These are phyloP conservation scores for Muntiacus reevesi DNA, from an alignment of 2,113 vertebrate genomes.

Conservation along the genomic window DNA sequence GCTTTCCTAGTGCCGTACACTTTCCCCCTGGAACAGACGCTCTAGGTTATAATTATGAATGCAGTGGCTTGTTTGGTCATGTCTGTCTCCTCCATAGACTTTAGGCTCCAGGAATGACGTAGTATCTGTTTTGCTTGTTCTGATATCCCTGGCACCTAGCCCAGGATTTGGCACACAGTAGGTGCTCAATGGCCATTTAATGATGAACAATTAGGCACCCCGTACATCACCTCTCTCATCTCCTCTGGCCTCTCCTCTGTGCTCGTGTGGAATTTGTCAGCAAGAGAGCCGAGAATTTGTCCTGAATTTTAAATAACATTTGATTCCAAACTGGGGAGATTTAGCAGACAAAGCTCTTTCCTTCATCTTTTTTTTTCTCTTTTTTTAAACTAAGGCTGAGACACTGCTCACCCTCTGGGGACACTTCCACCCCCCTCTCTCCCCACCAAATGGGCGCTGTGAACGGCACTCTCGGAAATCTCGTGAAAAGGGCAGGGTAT, in stretches of 20 bases:
- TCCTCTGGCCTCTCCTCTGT: constrained; percentile 13
- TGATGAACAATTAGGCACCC: not conserved
- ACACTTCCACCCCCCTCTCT: not conserved
- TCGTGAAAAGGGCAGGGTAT: constrained; percentile 83
- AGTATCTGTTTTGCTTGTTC: not conserved
- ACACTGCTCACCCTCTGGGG: constrained; percentile 66
- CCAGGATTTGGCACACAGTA: not conserved
- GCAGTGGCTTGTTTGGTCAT: not conserved
- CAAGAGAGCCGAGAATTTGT: constrained; percentile 69
- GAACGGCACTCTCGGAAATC: constrained; percentile 77
- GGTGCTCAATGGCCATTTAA: not conserved
- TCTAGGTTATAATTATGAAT: not conserved
- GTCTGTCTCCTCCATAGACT: not conserved
- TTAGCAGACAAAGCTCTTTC: constrained; percentile 71
- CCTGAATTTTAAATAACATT: constrained; percentile 79
- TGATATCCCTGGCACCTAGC: not conserved
- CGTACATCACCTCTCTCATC: not conserved
- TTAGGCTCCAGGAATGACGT: not conserved
- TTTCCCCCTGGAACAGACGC: not conserved
- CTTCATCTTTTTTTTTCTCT: constrained; percentile 45
- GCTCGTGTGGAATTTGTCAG: constrained; percentile 65
- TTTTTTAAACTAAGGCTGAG: constrained; percentile 72
- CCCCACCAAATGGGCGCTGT: constrained; percentile 53
- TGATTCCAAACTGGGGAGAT: constrained; percentile 75
- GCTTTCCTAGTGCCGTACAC: rapidly evolving